Conservation (phyloP, 2,888 invertebrate species). For the Hoplodrina blanda region DNA sequence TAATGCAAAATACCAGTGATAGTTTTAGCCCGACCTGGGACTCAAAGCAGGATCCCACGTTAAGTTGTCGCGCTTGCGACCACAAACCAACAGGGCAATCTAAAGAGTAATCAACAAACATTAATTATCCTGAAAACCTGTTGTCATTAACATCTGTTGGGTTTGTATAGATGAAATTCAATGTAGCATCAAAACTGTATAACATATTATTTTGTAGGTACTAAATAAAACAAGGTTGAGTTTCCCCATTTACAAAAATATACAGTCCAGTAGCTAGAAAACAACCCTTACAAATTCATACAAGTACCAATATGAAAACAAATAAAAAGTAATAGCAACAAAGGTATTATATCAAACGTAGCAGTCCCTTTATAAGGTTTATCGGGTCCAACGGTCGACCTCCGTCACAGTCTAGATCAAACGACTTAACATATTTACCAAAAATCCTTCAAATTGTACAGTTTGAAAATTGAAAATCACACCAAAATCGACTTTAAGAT, state of each 20-base stretch:
- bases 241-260: background rate
- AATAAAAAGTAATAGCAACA: constrained; percentile 56
- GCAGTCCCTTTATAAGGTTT: constrained; percentile 63
- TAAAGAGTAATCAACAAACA: no score
- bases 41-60: no score
- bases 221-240: no score
- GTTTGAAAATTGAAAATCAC: background rate
- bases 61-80: no score
- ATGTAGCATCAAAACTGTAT: no score
- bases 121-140: no score
- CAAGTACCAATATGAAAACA: constrained; percentile 54
- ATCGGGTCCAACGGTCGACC: constrained; percentile 63
- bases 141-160: no score
- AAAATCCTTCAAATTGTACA: constrained; percentile 23
- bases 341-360: constrained; percentile 63
- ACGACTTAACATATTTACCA: constrained; percentile 68
- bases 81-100: no score
- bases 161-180: no score
- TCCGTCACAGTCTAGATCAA: constrained; percentile 68
- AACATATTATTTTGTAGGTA: no score
- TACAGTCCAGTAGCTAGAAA: background rate
- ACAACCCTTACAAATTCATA: constrained; percentile 36
- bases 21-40: no score
- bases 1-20: no score
- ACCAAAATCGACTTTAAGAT: constrained; percentile 30